Base-by-base conservation (phyloP, 1,140 invertebrate genomes). In the Drosophila mauritiana region DNA sequence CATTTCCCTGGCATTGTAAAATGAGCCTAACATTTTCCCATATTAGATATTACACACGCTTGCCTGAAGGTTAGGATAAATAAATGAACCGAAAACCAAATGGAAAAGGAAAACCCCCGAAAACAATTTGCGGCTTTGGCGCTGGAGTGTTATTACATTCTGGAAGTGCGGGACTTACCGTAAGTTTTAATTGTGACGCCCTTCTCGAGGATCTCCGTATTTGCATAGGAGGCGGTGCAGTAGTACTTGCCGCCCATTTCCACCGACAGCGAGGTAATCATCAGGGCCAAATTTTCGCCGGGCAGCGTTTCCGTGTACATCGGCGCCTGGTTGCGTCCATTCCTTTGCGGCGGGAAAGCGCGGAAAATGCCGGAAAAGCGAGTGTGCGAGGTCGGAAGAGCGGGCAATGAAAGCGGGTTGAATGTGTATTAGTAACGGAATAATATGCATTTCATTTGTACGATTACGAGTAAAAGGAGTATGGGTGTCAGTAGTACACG, bases 241-340 rank as follows among this genome's bases (percentile, higher is more conserved):
- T 95, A 96, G 93, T 98, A 98, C 59, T 93, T 95, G 43, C 97
- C 97, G 46, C 95, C 95, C 92, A 98, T 95, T 39, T 95, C 93
- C 59, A 96, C 95, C 42, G 95, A 94, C 55, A 98, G 93, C 31
- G 95, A 94, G 45, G 95, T 94, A 85, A 98, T 97, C 89, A 96
- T 95, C 27, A 98, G 94, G 46, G 95, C 94, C 62, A 96, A 93
- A 48, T 93, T 94, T 91, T 95, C 93, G 91, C 94, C 92, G 70
- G 93, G 92, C 93, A 94, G 93, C 55, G 92, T 91, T 90, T 96
- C 95, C 52, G 94, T 95, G 91, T 95, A 95, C 92, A 96, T 95
- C 52, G 94, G 92, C 2, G 94, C 94, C 93, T 92, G 92, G 56
- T 90, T 93, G 46, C 84, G 93, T 69, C 64, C 82, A 65, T 42